phyloP scores from a whole-genome alignment of 2,888 invertebrate genomes.

The Allolobophora icterica region DNA sequence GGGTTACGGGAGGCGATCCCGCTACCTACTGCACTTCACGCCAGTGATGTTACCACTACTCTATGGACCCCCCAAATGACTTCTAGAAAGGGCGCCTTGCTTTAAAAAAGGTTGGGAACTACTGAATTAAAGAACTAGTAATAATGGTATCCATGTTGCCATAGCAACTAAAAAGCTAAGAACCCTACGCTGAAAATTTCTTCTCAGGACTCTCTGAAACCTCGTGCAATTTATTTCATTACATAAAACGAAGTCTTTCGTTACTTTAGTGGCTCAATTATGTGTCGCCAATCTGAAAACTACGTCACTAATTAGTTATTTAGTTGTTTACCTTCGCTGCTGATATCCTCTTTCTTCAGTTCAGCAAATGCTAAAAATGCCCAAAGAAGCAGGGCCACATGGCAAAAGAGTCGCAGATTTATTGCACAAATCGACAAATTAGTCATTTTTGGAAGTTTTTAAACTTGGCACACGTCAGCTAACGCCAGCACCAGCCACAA shows the following conservation, averaged over 20 bases:
- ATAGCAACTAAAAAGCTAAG: background rate
- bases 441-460: background rate
- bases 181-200: background rate
- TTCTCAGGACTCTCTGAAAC: background rate
- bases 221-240: background rate
- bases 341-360: background rate
- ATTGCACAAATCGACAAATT: constrained; percentile 11
- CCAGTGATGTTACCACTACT: too few relatives aligned
- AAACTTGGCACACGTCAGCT: background rate
- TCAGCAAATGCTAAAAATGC: background rate
- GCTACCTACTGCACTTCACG: too few relatives aligned
- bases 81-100: too few relatives aligned
- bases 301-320: constrained; percentile 9
- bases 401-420: background rate
- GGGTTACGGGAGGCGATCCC: too few relatives aligned
- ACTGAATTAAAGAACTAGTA: too few relatives aligned
- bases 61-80: too few relatives aligned
- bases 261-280: background rate
- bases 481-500: background rate
- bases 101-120: too few relatives aligned
- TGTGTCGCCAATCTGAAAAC: background rate
- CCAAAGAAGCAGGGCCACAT: background rate
- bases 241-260: background rate
- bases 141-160: background rate
- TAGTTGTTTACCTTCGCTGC: background rate